A percentile compares a stretch with the other conserved stretches of the same genome.
phyloP scores from a whole-genome alignment of 2,888 invertebrate genomes.

The Thera obeliscata region DNA sequence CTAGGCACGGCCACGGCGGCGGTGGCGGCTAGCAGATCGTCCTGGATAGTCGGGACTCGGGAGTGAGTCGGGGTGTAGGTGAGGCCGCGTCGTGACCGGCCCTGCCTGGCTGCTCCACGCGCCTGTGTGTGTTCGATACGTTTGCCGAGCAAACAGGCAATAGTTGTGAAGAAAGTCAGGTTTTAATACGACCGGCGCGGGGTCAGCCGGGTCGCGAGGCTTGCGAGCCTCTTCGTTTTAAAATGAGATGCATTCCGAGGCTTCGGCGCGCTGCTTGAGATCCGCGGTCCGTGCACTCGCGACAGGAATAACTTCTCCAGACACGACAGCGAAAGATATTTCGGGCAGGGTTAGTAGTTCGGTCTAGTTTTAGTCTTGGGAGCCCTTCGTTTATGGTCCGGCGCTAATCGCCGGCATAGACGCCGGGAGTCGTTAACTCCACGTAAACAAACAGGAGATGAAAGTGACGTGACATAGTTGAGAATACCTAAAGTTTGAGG shows the following conservation, averaged over 20 bases:
- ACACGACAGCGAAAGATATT: conserved; percentile 71
- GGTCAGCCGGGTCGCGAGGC: conserved; percentile 83
- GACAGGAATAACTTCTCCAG: conserved; percentile 76
- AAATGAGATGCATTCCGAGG: conserved; percentile 84
- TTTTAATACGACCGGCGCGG: conserved; percentile 80
- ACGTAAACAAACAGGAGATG: conserved; percentile 53
- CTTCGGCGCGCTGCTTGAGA: conserved; percentile 66
- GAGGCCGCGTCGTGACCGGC: conserved; percentile 78
- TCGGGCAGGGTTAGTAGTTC: conserved; percentile 80
- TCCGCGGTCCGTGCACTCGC: conserved; percentile 62
- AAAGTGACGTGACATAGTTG: conserved; percentile 46
- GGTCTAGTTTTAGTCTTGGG: conserved; percentile 58
- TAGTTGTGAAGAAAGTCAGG: conserved; percentile 84
- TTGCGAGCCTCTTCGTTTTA: conserved; percentile 82
- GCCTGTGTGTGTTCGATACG: conserved; percentile 77
- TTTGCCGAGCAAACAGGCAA: conserved; percentile 80
- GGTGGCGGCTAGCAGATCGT: conserved; percentile 55
- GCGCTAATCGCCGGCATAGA: conserved; percentile 54
- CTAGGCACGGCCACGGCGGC: conserved; percentile 39
- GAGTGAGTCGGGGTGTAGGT: conserved; percentile 65
- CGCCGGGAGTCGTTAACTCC: conserved; percentile 50
- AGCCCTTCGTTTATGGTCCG: conserved; percentile 58
- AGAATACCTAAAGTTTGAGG: conserved; percentile 51
- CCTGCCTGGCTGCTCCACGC: conserved; percentile 53
- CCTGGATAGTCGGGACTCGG: conserved; percentile 79